Base-by-base conservation (phyloP, 2,888 invertebrate species). In the Hartigia nigra region DNA sequence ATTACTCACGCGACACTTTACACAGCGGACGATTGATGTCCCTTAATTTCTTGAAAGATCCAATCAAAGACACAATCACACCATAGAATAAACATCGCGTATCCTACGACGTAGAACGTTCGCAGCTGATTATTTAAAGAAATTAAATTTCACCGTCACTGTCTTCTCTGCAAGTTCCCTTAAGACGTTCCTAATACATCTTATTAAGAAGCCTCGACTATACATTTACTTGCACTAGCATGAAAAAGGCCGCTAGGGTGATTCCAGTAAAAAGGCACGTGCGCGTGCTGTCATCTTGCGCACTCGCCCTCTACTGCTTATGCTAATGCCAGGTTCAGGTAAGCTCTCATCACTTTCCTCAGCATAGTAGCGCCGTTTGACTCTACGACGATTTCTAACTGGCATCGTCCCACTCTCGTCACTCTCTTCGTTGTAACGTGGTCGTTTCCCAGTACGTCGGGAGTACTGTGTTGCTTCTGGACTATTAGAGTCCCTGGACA, bases 251-350 rank as follows among this genome's bases (percentile, higher is more conserved):
- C 85, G 86, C 88, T 88, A 89, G 83, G 89, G 88, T 85, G 88
- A 93, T 82, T 93, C 93, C 55, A 92, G 89, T 81, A 94, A 91
- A 85, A 95, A 93, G 76, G 96, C 95, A 77, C 95, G 93, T 81
- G 96, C 97, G 89, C 96, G 95, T 79, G 96, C 95, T 36, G 97
- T 97, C 86, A 97, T 94, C 91, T 95, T 96, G 77, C 98, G 94
- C 78, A 98, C 94, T 72, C 98, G 94, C 3, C 98, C 98, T 77
- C 98, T 94, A 86, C 97, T 97, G 89, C 96, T 96, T 55, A 95
- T 94, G 85, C 94, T 94, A 75, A 94, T 91, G 70, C 91, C 91
- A 31, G 91, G 91, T 80, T 89, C 89, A 4, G 87, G 87, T 72
- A 85, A 83, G 82, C 88, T 88, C 74, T 90, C 91, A 75, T 91